Evolutionary conservation across 2,113 vertebrate genomes (phyloP).

Genomic region (Ochotona curzoniae): DNA sequence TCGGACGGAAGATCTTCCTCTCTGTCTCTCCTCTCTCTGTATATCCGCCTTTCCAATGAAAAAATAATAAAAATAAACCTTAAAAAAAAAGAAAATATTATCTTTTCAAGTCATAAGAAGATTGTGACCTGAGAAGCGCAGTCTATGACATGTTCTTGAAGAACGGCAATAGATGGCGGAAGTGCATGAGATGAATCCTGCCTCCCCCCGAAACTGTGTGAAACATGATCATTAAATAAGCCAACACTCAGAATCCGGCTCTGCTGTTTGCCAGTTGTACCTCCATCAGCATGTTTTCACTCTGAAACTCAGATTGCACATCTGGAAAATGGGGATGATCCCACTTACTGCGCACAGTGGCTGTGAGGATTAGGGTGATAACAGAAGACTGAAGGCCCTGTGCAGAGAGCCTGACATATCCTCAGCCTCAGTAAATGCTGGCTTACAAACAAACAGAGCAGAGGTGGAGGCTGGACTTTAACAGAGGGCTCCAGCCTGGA

Average conservation of each 20-base stretch:
- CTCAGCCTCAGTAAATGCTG: neutral
- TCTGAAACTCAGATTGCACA: neutral
- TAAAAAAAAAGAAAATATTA: neutral
- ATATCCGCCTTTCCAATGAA: too few species aligned
- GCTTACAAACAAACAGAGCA: neutral
- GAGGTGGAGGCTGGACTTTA: too few species aligned
- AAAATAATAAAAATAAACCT: too few species aligned
- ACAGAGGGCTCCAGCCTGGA: too few species aligned
- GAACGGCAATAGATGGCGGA: neutral
- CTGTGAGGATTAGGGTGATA: neutral
- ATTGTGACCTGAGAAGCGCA: neutral
- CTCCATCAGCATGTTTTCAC: neutral
- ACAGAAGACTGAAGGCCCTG: neutral
- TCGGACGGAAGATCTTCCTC: too few species aligned
- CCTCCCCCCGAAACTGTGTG: neutral
- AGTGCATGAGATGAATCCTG: neutral
- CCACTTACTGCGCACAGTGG: neutral
- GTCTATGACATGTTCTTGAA: neutral
- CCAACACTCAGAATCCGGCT: neutral
- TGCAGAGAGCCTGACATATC: neutral
- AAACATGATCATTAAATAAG: neutral
- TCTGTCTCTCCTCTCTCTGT: too few species aligned
- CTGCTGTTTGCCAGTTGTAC: neutral
- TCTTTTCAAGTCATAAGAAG: neutral
- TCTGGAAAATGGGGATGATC: neutral